These are phyloP conservation scores for Hesperophylax magnus DNA, from an alignment of 1,140 invertebrate species.

Conservation along the genomic window DNA sequence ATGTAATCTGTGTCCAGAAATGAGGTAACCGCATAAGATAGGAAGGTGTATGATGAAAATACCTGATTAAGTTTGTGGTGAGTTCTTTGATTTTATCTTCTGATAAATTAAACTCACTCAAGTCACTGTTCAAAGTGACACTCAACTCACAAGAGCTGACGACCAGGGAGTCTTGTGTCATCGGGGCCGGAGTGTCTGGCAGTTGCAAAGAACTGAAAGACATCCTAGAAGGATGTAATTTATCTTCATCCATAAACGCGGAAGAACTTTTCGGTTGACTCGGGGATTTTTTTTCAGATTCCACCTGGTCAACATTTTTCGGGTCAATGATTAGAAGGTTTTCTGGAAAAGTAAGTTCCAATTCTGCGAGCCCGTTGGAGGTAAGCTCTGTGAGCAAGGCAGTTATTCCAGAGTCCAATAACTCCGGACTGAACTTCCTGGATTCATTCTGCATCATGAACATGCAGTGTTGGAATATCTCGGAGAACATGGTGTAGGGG, in stretches of 20 bases:
- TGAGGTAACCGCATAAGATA: not conserved
- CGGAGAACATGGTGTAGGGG: constrained; percentile 44
- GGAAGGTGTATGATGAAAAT: not conserved
- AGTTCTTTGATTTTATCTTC: constrained; percentile 6
- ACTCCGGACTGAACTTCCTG: not conserved
- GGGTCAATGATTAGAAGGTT: constrained; percentile 32
- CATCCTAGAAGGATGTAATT: constrained; percentile 11
- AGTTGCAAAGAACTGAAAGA: constrained; percentile 23
- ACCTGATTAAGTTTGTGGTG: constrained; percentile 17
- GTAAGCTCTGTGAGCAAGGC: constrained; percentile 45
- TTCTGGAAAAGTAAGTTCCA: constrained; percentile 42
- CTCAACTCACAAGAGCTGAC: constrained; percentile 26
- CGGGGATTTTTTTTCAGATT: not conserved
- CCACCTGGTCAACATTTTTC: not conserved
- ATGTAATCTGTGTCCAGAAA: not conserved
- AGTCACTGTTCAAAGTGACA: not conserved
- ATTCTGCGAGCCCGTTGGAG: not conserved
- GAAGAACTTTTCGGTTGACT: constrained; percentile 13
- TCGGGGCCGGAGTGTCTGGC: not conserved
- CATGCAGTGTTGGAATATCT: constrained; percentile 19
- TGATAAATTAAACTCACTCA: not conserved
- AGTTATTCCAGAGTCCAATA: constrained; percentile 38
- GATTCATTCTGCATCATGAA: constrained; percentile 6
- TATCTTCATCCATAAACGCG: constrained; percentile 12
- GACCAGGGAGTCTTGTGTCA: constrained; percentile 5